Conservation (phyloP, 2,113 vertebrate species). For the Pungitius pungitius region DNA sequence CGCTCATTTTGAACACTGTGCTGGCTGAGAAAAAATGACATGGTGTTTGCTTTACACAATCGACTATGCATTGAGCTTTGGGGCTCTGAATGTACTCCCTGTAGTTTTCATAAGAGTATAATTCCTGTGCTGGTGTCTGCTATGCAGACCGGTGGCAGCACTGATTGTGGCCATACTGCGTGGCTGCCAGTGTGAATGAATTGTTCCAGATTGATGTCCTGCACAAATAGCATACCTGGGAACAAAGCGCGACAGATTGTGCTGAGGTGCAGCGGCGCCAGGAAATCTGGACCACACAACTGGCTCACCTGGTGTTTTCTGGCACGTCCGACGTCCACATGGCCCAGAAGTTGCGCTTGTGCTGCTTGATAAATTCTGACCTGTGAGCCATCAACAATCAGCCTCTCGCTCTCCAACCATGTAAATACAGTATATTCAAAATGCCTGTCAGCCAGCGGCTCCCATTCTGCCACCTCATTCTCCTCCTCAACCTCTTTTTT, state of each 20-base stretch:
- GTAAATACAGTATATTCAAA: conserved; percentile 45
- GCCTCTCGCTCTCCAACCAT: conserved; percentile 12
- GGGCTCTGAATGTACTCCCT: conserved; percentile 59
- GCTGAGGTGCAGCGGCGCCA: conserved; percentile 49
- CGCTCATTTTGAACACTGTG: conserved; percentile 52
- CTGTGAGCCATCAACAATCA: conserved; percentile 32
- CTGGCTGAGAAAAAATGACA: conserved; percentile 59
- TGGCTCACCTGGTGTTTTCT: conserved; percentile 36
- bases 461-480: conserved; percentile 25
- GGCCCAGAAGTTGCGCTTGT: conserved; percentile 22
- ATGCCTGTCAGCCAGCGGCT: conserved; percentile 38
- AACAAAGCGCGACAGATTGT: conserved; percentile 68
- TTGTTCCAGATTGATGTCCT: conserved; percentile 71
- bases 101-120: conserved; percentile 69
- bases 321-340: conserved; percentile 35
- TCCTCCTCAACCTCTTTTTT: conserved; percentile 35
- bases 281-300: conserved; percentile 44
- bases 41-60: conserved; percentile 49
- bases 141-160: conserved; percentile 66
- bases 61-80: conserved; percentile 54
- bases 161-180: conserved; percentile 66
- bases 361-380: conserved; percentile 55
- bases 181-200: conserved; percentile 71
- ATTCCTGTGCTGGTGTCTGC: conserved; percentile 71
- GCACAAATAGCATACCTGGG: conserved; percentile 69